Evolutionary conservation across 2,888 invertebrate species (phyloP).

Genomic region (Agonopterix arenella): DNA sequence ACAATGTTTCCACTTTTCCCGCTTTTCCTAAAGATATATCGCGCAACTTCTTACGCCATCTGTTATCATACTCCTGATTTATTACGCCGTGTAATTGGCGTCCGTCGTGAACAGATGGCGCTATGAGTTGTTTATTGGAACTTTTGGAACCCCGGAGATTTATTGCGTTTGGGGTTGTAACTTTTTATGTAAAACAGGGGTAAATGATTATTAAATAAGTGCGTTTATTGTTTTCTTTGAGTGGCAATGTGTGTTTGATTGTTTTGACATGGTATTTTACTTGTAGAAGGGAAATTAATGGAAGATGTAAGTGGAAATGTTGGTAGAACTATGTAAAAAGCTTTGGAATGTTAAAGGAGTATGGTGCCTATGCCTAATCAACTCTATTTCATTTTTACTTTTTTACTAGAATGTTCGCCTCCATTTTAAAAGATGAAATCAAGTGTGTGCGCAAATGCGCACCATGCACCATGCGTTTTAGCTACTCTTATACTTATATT

Average conservation of each 20-base stretch:
- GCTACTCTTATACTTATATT: no score
- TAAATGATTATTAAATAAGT: neutral
- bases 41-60: slow-evolving; percentile 57
- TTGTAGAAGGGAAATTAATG: no score
- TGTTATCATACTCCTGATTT: slow-evolving; percentile 56
- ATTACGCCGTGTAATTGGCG: slow-evolving; percentile 50
- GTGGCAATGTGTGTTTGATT: neutral
- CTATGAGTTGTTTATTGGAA: slow-evolving; percentile 46
- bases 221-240: neutral
- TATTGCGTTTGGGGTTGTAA: slow-evolving; percentile 26
- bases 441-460: no score
- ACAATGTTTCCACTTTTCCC: slow-evolving; percentile 54
- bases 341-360: no score
- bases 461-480: no score
- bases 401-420: no score
- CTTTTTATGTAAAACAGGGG: neutral
- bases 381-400: no score
- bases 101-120: slow-evolving; percentile 58
- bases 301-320: no score
- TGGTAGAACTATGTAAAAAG: no score
- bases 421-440: no score
- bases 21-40: slow-evolving; percentile 46
- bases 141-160: slow-evolving; percentile 44
- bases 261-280: neutral
- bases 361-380: no score